These are phyloP conservation scores for Invenusta paracnida DNA, from an alignment of 2,888 invertebrate genomes.

Conservation along the genomic window DNA sequence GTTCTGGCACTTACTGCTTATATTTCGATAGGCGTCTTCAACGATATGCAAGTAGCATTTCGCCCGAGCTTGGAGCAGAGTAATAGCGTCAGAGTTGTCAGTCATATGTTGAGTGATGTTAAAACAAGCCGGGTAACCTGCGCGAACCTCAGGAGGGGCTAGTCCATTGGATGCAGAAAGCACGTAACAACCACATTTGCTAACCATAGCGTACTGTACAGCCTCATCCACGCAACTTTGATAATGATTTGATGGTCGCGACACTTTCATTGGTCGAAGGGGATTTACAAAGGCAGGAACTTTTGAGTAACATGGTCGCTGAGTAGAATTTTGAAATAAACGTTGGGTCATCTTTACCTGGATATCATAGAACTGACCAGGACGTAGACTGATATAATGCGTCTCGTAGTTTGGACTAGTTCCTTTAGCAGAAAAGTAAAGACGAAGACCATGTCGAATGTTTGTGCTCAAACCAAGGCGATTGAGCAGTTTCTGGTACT, in stretches of 20 bases:
- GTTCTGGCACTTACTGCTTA: background rate
- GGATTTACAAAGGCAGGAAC: background rate
- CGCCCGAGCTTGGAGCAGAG: background rate
- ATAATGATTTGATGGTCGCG: background rate
- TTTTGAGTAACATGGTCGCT: conserved; percentile 6
- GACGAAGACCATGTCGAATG: background rate
- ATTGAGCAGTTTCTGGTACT: background rate
- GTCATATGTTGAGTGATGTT: background rate
- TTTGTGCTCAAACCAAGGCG: background rate
- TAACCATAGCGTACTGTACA: background rate
- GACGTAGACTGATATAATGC: background rate
- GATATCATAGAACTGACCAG: conserved; percentile 2
- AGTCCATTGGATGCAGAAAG: background rate
- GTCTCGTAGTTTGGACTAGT: background rate
- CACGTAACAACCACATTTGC: background rate
- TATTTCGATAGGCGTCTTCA: background rate
- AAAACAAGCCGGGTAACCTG: conserved; percentile 12
- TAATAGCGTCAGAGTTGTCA: background rate
- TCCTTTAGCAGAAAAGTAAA: background rate
- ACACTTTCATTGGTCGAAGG: background rate
- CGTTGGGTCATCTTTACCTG: background rate
- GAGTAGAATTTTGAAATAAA: background rate
- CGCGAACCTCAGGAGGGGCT: background rate
- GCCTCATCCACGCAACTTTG: conserved; percentile 1
- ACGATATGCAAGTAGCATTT: background rate